Conservation (phyloP, 1,140 invertebrate species). For the Brachionus rubens region DNA sequence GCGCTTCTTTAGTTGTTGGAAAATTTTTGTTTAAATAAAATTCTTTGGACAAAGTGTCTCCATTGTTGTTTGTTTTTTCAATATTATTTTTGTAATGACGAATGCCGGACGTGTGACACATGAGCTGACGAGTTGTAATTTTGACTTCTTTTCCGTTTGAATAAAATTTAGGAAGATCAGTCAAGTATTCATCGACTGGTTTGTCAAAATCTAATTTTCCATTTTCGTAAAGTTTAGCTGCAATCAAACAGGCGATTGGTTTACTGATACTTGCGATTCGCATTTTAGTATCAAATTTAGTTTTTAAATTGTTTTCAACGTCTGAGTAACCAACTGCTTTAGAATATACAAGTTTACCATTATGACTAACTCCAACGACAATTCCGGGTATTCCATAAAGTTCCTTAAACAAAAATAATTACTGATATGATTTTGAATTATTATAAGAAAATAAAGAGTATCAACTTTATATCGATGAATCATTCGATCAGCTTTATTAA, state of each 20-base stretch:
- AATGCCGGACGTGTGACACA: slow-evolving; percentile 64
- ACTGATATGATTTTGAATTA: too few species aligned
- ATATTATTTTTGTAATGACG: slow-evolving; percentile 62
- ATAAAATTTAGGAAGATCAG: slow-evolving; percentile 60
- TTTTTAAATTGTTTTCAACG: slow-evolving; percentile 64
- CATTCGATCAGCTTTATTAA: neutral
- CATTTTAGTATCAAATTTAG: slow-evolving; percentile 64
- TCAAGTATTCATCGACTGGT: slow-evolving; percentile 63
- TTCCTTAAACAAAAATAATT: neutral
- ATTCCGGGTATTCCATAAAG: slow-evolving; percentile 11
- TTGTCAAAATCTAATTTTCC: slow-evolving; percentile 66
- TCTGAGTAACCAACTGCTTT: slow-evolving; percentile 66
- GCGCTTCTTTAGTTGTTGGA: slow-evolving; percentile 59
- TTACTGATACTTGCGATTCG: slow-evolving; percentile 69
- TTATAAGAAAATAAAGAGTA: neutral
- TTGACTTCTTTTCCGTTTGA: slow-evolving; percentile 55
- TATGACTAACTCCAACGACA: slow-evolving; percentile 10
- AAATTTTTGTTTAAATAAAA: slow-evolving; percentile 62
- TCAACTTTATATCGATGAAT: slow-evolving; percentile 11
- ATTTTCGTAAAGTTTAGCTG: slow-evolving; percentile 64
- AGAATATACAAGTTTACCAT: neutral
- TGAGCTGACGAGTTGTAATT: slow-evolving; percentile 63
- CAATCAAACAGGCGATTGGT: slow-evolving; percentile 63
- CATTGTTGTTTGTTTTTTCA: slow-evolving; percentile 48
- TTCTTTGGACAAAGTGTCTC: slow-evolving; percentile 52